phyloP scores from a whole-genome alignment of 1,140 invertebrate genomes.

The Euglossa dilemma region DNA sequence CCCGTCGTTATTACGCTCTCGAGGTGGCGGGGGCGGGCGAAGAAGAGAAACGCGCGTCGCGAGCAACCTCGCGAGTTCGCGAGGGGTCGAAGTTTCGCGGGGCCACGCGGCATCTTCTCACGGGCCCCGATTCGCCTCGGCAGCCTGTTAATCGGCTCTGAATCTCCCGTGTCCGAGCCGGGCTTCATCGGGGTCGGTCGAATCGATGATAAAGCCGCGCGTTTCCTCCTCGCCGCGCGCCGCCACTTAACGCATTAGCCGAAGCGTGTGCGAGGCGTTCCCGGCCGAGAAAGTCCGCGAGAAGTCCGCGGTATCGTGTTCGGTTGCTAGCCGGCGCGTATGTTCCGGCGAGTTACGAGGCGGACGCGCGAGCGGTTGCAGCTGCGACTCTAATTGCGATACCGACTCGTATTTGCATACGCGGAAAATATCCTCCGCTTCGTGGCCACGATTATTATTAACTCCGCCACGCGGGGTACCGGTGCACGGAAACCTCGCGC shows the following conservation, averaged over 20 bases:
- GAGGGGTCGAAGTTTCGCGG: constrained; percentile 2
- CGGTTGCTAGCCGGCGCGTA: constrained; percentile 42
- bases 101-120: background rate
- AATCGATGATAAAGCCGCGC: constrained; percentile 34
- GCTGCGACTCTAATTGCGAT: constrained; percentile 76
- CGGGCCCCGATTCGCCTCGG: background rate
- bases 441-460: constrained; percentile 56
- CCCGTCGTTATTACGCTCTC: constrained; percentile 42
- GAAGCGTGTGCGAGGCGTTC: constrained; percentile 45
- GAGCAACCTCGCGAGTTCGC: background rate
- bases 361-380: constrained; percentile 70
- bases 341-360: constrained; percentile 69
- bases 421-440: constrained; percentile 69
- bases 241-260: constrained; percentile 60
- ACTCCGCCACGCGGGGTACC: background rate
- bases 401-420: constrained; percentile 76
- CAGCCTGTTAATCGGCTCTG: background rate
- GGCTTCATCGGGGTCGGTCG: background rate
- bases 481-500: too few species aligned
- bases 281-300: constrained; percentile 32
- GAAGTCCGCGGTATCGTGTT: constrained; percentile 53
- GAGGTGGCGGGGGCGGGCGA: background rate
- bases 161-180: constrained; percentile 10
- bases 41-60: background rate
- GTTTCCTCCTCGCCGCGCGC: background rate